These are phyloP conservation scores for Drosophila parvula DNA, from an alignment of 1,140 invertebrate genomes.

Conservation along the genomic window DNA sequence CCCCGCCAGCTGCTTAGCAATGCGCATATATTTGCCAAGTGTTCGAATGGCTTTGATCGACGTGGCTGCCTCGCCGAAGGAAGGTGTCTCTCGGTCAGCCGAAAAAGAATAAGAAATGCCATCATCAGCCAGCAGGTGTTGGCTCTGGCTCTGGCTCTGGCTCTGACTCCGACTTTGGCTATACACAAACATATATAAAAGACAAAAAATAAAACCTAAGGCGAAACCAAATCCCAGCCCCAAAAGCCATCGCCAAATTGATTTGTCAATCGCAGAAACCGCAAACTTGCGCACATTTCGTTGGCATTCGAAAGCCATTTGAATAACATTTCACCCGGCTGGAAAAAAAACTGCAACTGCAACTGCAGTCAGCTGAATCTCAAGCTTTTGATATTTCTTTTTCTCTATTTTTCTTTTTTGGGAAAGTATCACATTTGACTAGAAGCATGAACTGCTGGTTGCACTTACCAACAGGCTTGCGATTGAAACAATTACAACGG, in stretches of 20 bases:
- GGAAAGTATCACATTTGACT: slow-evolving; percentile 69
- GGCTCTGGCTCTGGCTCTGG: slow-evolving; percentile 29
- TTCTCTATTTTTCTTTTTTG: slow-evolving; percentile 29
- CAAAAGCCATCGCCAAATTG: slow-evolving; percentile 72
- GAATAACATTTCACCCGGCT: slow-evolving; percentile 69
- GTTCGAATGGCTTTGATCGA: slow-evolving; percentile 76
- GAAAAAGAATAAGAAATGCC: slow-evolving; percentile 53
- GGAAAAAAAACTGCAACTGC: slow-evolving; percentile 5
- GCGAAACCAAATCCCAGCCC: slow-evolving; percentile 41
- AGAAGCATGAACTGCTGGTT: slow-evolving; percentile 66
- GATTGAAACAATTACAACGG: slow-evolving; percentile 35
- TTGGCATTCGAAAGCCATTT: slow-evolving; percentile 80
- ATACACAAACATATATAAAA: slow-evolving; percentile 3
- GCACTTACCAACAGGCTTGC: slow-evolving; percentile 23
- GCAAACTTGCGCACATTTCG: slow-evolving; percentile 77
- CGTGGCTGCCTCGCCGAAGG: slow-evolving; percentile 58
- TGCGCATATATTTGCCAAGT: slow-evolving; percentile 81
- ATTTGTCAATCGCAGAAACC: slow-evolving; percentile 77
- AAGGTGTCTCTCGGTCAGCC: slow-evolving; percentile 58
- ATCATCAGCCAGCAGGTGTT: slow-evolving; percentile 76
- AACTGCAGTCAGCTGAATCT: slow-evolving; percentile 25
- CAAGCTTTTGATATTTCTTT: slow-evolving; percentile 47
- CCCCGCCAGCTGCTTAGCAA: slow-evolving; percentile 55
- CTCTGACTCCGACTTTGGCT: not conserved
- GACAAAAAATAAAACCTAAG: slow-evolving; percentile 43